Base-by-base conservation (phyloP, 2,888 invertebrate genomes). In the Ornithoptera priamus region DNA sequence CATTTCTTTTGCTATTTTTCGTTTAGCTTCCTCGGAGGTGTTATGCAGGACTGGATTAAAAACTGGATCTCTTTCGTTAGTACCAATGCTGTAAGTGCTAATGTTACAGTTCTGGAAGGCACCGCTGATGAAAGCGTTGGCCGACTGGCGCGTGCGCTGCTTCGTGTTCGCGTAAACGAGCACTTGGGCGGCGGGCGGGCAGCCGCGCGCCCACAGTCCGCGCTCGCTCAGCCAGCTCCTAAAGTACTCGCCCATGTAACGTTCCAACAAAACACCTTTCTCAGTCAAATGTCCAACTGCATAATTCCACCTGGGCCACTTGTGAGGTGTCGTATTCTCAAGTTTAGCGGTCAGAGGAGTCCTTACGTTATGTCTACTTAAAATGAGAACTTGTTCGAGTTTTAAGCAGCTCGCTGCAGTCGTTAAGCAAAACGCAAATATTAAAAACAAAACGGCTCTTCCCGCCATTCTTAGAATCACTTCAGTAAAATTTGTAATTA, bases 351-450 rank as follows among this genome's bases (percentile, higher is more conserved):
- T 80, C 20, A 89, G 73, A 15, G 90, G 89, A 8, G 87, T 81
- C 10, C 90, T 78, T 7, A 90, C 71, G 68, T 85, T 86, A 73
- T 90, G 90, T 24, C 90, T 81, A 50, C 89, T 86, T 20, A 90
- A 72, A 65, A 88, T 79, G 3, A 89, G 70, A 46, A 89, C 86
- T 82, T 88, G 85, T 67, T 80, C 75, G 39, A 85, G 72, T 63
- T 66, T 67, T 5, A 67, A 7, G 57, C 60, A 24, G 24, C 46
- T 17, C 30, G 22, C 36, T 46, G 4, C 22, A 18, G 36, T 57
- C 30, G 36, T 56, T 50, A 62, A 62, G 46, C 39, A 62, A 30
- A 59, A 39, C 10, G 22, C 15, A 24, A 66, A 36, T 36, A 59
- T 22, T 42, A 66, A 24, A 53, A 59, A 12, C 18, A 62, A 15